Base-by-base conservation (phyloP, 2,888 invertebrate genomes). In the Troides helena region DNA sequence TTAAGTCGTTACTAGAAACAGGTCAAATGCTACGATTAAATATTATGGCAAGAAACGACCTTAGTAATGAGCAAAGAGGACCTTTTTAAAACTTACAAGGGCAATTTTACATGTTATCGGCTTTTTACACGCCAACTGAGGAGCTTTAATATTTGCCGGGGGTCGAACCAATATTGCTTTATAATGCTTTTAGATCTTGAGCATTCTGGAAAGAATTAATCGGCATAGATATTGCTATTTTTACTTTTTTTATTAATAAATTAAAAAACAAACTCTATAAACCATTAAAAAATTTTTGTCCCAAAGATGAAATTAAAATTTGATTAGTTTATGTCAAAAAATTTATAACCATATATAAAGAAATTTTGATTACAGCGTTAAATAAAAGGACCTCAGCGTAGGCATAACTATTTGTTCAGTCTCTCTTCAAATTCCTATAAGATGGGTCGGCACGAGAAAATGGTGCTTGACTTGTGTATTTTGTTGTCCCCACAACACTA, bases 41-140 rank as follows among this genome's bases (percentile, higher is more conserved):
- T 69, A 71, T 72, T 72, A 68, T 72, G 73, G 74, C 78, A 81
- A 79, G 76, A 80, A 84, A 84, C 80, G 83, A 81, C 77, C 80
- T 80, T 77, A 81, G 82, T 85, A 85, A 85, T 84, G 81, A 83
- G 81, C 78, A 78, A 77, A 23, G 76, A 81, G 78, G 81, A 80
- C 74, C 79, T 83, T 85, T 85, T 85, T 83, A 82, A 83, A 83
- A 81, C 78, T 78, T 82, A 84, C 83, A 81, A 83, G 81, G 80
- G 80, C 80, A 81, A 81, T 86, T 85, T 81, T 83, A 77, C 81
- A 81, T 82, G 85, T 81, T 83, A 86, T 85, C 84, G 81, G 79
- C 80, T 75, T 78, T 73, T 73, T 72, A 76, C 85, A 85, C 83
- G 85, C 83, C 74, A 80, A 75, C 77, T 70, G 46, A 80, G 74